Conservation (phyloP, 2,113 vertebrate species). For the Peromyscus maniculatus region DNA sequence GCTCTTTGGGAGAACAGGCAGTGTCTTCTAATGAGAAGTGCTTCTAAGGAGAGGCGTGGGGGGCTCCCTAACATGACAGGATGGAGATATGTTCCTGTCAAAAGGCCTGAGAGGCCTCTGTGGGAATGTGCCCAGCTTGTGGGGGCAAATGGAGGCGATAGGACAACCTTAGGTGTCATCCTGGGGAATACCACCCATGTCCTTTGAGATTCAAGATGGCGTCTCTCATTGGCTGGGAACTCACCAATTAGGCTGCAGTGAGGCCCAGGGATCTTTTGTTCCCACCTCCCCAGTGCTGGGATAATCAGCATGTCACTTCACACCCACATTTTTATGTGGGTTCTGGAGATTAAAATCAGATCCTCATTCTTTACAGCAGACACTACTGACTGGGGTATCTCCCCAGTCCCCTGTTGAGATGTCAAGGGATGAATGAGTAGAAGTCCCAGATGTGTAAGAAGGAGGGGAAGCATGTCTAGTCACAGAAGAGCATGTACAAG, state of each 20-base stretch:
- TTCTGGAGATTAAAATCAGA: neutral
- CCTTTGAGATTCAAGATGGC: neutral
- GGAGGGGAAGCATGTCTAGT: neutral
- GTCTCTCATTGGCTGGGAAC: neutral
- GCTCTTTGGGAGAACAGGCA: neutral
- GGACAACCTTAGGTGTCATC: too few species aligned
- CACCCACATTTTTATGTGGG: neutral
- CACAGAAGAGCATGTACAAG: neutral
- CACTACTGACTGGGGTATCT: neutral
- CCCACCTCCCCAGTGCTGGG: neutral
- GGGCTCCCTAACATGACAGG: rapidly evolving
- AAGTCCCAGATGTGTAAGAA: neutral
- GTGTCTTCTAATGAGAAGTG: too few species aligned
- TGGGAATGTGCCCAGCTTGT: neutral
- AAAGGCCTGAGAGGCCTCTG: neutral
- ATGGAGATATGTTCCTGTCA: neutral
- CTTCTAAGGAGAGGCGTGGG: too few species aligned
- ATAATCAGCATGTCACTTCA: neutral
- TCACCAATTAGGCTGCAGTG: neutral
- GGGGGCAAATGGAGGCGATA: neutral
- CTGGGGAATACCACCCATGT: neutral
- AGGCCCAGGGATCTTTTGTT: neutral
- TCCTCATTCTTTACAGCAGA: too few species aligned
- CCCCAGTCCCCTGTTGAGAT: neutral
- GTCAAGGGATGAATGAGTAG: neutral